Evolutionary conservation across 2,113 vertebrate species (phyloP), one percentile per base, ranked within the genome.

Genomic region (Plectropomus leopardus): DNA sequence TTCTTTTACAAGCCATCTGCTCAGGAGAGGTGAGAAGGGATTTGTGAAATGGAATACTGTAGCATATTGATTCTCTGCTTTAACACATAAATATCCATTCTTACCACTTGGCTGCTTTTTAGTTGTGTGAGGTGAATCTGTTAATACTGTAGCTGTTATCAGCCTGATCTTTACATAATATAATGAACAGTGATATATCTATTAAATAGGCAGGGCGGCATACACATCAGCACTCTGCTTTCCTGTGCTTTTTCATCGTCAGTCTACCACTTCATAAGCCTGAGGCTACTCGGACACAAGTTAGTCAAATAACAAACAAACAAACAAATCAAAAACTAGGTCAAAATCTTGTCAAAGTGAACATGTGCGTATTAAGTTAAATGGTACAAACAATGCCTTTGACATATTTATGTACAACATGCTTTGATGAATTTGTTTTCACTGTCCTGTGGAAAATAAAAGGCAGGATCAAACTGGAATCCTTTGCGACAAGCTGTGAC

Each of bases 1-100:
- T 73, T 53, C 24, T 91, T 85, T 86, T 91, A 92, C 89, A 93
- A 88, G 90, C 95, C 95, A 95, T 95, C 94, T 95, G 95, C 84
- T 94, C 92, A 84, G 89, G 73, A 91, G 88, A 92, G 85, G 89
- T 86, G 86, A 92, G 81, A 84, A 72, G 82, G 88, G 83, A 92
- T 78, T 90, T 87, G 78, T 83, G 80, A 89, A 78, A 79, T 21
- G 72, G 48, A 82, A 89, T 75, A 82, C 66, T 83, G 87, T 70
- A 84, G 61, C 80, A 90, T 89, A 90, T 89, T 89, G 85, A 86
- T 89, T 86, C 34, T 42, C 55, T 80, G 75, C 69, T 85, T 70
- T 71, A 85, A 88, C 82, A 83, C 73, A 69, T 70, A 50, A 26
- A 82, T 66, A 75, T 79, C 55, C 40, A 58, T 84, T 86, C 67